These are phyloP conservation scores for Hylia prasina DNA, from an alignment of 2,113 vertebrate species.

Conservation along the genomic window DNA sequence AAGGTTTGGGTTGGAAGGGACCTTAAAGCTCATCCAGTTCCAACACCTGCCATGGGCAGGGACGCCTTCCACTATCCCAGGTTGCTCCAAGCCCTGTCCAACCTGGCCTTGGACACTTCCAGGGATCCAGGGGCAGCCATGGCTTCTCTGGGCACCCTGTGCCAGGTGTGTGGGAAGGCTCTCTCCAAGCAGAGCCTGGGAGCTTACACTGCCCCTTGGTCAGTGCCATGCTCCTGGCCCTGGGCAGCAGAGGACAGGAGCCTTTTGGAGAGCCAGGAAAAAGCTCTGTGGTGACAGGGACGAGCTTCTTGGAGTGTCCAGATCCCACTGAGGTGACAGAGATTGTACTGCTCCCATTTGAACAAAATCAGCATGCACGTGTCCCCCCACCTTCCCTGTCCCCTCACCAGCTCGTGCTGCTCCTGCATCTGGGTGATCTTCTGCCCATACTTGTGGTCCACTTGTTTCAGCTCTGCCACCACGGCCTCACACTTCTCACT, in stretches of 20 bases:
- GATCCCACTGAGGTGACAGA: rapidly evolving
- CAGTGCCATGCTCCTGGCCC: not conserved
- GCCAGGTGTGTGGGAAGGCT: not conserved
- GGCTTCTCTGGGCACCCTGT: not conserved
- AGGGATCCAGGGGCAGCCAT: not conserved
- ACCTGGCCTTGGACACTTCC: not conserved
- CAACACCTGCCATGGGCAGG: not conserved
- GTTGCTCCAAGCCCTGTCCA: not conserved
- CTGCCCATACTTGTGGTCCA: constrained; percentile 87
- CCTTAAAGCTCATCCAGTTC: not conserved
- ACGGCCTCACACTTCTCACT: constrained; percentile 86
- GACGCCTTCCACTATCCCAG: not conserved
- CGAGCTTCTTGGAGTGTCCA: rapidly evolving
- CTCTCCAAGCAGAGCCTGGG: not conserved
- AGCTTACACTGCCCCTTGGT: not conserved
- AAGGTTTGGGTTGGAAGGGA: not conserved
- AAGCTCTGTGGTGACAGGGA: rapidly evolving
- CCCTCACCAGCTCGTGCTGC: constrained; percentile 89
- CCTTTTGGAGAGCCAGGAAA: not conserved
- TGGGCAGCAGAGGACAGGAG: not conserved
- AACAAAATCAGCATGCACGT: not conserved
- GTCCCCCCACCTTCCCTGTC: not conserved
- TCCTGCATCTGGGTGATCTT: constrained; percentile 87
- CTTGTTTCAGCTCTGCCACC: constrained; percentile 84
- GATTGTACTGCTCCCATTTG: rapidly evolving